phyloP scores from a whole-genome alignment of 2,113 vertebrate species.

The Nettapus auritus region DNA sequence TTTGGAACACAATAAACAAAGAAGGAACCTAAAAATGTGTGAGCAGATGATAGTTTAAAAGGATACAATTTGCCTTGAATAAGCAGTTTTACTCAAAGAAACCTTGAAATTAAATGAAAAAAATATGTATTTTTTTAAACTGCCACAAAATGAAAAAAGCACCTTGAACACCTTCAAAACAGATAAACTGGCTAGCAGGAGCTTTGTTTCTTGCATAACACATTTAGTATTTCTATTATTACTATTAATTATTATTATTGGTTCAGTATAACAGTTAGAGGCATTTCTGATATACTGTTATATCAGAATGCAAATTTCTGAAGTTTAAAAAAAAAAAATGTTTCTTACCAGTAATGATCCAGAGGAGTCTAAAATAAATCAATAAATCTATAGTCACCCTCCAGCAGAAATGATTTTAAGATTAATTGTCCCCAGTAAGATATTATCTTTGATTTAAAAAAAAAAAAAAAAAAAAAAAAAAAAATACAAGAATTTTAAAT shows the following conservation, averaged over 20 bases:
- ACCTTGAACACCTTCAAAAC: background rate
- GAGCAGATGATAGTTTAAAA: background rate
- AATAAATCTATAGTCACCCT: background rate
- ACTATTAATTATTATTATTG: background rate
- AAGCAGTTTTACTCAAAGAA: background rate
- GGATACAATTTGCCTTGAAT: background rate
- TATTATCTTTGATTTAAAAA: background rate
- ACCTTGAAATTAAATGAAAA: background rate
- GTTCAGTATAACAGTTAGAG: background rate
- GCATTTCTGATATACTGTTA: background rate
- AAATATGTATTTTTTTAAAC: background rate
- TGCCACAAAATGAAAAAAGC: background rate
- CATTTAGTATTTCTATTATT: background rate
- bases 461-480: background rate
- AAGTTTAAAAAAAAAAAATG: accelerated
- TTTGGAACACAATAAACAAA: background rate
- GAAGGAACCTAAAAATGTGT: background rate
- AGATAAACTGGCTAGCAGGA: background rate
- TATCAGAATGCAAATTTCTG: background rate
- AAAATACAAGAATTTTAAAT: background rate
- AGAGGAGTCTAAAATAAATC: background rate
- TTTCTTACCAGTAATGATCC: background rate
- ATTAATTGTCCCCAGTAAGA: background rate
- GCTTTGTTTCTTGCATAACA: background rate
- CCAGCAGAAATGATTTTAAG: background rate